Base-by-base conservation (phyloP, 2,888 invertebrate species). In the Eumacrocentrus americanus region DNA sequence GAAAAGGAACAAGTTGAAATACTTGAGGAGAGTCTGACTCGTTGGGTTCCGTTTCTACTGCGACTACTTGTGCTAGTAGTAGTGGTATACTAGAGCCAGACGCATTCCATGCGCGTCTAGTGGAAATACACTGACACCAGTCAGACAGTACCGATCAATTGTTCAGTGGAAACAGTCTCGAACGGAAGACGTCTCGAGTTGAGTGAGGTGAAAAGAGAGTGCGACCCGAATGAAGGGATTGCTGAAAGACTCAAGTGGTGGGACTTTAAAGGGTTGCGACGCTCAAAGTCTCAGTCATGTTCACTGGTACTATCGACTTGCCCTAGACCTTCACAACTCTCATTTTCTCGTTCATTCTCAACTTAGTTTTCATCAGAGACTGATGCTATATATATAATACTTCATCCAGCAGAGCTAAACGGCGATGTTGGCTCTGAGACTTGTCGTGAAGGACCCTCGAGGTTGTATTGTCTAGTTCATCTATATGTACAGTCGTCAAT, bases 291-390 rank as follows among this genome's bases (percentile, higher is more conserved):
- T 5, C 23, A 46, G 46, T 22, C 46, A 7, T 34, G n/a, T 48
- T 34, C 9, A 3, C 25, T 34, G 14, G 53, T 47, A 51, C 61
- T 60, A 63, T 61, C 60, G 69, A 63, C 67, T 69, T 72, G 72
- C 69, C 72, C 72, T 72, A 68, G 73, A 73, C 70, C 72, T 72
- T 60, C 60, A 60, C 56, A 51, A 58, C 58, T 66, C 50, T 42
- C 63, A 63, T 54, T 57, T 47, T 47, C 54, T 62, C 55, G 55
- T 52, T 7, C 48, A 34, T 54, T 57, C 61, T 52, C 44, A 57
- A 44, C 53, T 56, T 58, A 50, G 53, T 60, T 56, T 54, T 44
- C 40, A 37, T 44, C 44, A 55, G 25, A n/a, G 22, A 23, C 20
- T 48, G 58, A 46, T 61, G 55, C 40, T 59, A 52, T 55, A 51